These are phyloP conservation scores for Epinephelus awoara DNA, from an alignment of 2,797 vertebrate genomes.

Conservation along the genomic window DNA sequence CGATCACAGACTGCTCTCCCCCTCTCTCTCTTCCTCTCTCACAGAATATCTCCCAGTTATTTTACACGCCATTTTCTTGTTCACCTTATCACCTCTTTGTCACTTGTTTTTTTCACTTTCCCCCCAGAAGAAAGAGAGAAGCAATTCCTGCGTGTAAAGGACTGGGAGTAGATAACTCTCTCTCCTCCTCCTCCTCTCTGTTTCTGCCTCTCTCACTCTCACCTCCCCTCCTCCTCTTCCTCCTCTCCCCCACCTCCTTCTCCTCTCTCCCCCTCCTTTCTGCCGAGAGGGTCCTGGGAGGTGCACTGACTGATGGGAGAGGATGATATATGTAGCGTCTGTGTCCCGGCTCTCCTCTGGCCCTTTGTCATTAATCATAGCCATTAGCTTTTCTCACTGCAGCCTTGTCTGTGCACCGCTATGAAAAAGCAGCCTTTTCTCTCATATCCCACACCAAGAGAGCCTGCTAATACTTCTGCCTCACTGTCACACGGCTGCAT, in stretches of 20 bases:
- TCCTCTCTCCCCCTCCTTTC: slow-evolving; percentile 17
- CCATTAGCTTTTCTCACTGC: slow-evolving; percentile 99
- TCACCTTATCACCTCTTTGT: slow-evolving; percentile 93
- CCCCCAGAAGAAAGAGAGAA: slow-evolving; percentile 78
- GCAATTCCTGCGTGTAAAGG: slow-evolving; percentile 89
- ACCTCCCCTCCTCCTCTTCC: slow-evolving; percentile 21
- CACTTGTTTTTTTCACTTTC: slow-evolving; percentile 83
- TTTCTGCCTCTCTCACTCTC: slow-evolving; percentile 50
- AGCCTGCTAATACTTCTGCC: slow-evolving; percentile 78
- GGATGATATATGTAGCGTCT: slow-evolving; percentile 99
- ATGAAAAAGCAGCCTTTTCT: slow-evolving; percentile 91
- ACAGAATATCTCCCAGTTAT: slow-evolving; percentile 94
- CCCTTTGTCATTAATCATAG: slow-evolving; percentile 99
- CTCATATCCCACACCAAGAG: slow-evolving; percentile 88
- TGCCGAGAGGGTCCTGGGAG: slow-evolving; percentile 93
- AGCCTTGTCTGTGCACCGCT: slow-evolving; percentile 94
- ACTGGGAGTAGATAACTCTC: slow-evolving; percentile 90
- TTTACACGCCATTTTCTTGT: slow-evolving; percentile 99
- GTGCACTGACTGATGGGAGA: slow-evolving; percentile 99
- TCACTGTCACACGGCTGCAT: slow-evolving; percentile 79
- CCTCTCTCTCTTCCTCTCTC: slow-evolving; percentile 70
- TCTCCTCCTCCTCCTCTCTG: slow-evolving; percentile 30
- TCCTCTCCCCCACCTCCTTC: slow-evolving; percentile 1
- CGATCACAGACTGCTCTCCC: slow-evolving; percentile 86
- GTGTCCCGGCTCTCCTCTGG: slow-evolving; percentile 99